Evolutionary conservation across 2,888 invertebrate species (phyloP), one percentile per base, ranked within the genome.

Genomic region (Lysandra bellargus): DNA sequence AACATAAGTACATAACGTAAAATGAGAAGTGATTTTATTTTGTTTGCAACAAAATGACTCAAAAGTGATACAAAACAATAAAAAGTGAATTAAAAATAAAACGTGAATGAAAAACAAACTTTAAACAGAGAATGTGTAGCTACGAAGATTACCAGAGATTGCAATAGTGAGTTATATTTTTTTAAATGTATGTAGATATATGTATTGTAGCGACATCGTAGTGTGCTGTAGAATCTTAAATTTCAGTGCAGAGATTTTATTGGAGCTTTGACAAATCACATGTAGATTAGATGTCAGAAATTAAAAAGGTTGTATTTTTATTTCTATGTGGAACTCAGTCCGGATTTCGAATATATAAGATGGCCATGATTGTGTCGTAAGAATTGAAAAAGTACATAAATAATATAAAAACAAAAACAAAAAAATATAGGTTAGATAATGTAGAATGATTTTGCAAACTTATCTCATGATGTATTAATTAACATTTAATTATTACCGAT

Each of bases 21-120:
- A 85, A 89, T 89, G 89, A 94, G 89, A 92, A 94, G 94, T 94
- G 93, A 94, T 94, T 94, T 94, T 94, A 94, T 94, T 94, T 92
- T 93, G 93, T 92, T 90, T 87, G 87, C 87, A 87, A 87, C 64
- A 82, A 88, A 90, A 89, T 88, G 90, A 91, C 89, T 88, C 81
- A 69, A 81, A 85, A 85, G 85, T 85, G 85, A 86, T 83, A 88
- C 84, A 86, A 86, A 87, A 87, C 86, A 89, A 86, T 85, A 86
- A 87, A 88, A 89, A 90, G 87, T 89, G 88, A 90, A 91, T 89
- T 49, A 90, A 92, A 89, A 90, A 88, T 87, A 87, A 89, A 89
- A 92, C 92, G 91, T 92, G 90, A 90, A 89, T 85, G 85, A 84
- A 85, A 84, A 84, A 85, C 87, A 88, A 90, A 88, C 87, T 87